A percentile compares a stretch with the other conserved stretches of the same genome.
Evolutionary conservation across 2,797 vertebrate genomes (phyloP).

Genomic region (Phrynocephalus guinanensis): DNA sequence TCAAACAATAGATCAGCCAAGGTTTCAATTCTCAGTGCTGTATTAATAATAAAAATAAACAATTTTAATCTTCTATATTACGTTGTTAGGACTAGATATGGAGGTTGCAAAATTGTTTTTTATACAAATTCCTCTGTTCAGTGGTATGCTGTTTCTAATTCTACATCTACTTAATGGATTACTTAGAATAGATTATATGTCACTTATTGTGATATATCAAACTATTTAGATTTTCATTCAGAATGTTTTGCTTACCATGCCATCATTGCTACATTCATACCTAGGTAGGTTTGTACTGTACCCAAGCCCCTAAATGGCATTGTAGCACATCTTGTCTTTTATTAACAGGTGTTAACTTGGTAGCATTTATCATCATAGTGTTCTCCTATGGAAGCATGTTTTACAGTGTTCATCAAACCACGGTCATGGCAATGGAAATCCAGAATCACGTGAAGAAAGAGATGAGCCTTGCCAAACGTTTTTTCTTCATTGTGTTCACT

Average conservation of each 20-base stretch:
- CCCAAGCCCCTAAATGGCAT: not conserved
- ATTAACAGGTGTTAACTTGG: constrained; percentile 91
- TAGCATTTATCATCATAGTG: constrained; percentile 95
- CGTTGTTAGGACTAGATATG: not conserved
- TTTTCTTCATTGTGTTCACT: constrained; percentile 98
- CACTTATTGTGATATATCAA: too few relatives aligned
- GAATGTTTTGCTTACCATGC: not conserved
- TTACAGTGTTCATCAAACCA: constrained; percentile 93
- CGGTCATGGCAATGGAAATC: constrained; percentile 90
- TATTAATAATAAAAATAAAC: not conserved
- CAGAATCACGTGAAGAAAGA: constrained; percentile 95
- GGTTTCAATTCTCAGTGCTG: not conserved
- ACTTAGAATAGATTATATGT: too few relatives aligned
- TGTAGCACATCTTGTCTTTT: constrained; percentile 45
- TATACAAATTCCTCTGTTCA: too few relatives aligned
- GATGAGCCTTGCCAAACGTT: constrained; percentile 93
- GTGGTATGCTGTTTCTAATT: too few relatives aligned
- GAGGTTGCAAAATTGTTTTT: too few relatives aligned
- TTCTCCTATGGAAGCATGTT: constrained; percentile 98
- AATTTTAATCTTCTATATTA: not conserved
- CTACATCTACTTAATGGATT: too few relatives aligned
- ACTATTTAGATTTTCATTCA: not conserved
- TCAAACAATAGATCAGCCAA: not conserved
- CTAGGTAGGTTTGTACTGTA: not conserved
- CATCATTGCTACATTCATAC: not conserved